A percentile compares a stretch with the other conserved stretches of the same genome.
phyloP scores from a whole-genome alignment of 2,113 vertebrate genomes.

The Otis tarda region DNA sequence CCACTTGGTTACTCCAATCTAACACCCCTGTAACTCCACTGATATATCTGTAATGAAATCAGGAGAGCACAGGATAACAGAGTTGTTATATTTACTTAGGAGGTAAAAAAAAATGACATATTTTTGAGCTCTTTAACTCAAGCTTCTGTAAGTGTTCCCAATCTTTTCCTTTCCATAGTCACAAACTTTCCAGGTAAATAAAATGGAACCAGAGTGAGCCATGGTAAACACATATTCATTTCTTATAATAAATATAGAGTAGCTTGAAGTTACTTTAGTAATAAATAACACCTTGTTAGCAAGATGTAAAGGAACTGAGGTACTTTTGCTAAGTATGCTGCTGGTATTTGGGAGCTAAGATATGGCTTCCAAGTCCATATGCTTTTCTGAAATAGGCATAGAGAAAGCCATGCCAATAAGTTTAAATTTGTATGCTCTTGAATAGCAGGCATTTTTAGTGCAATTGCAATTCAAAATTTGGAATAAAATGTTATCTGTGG shows the following conservation, averaged over 20 bases:
- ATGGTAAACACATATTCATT: accelerated
- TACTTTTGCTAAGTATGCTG: not conserved
- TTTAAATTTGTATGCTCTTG: not conserved
- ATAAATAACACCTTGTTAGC: no score
- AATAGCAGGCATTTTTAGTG: not conserved
- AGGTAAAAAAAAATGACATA: accelerated
- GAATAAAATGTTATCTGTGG: not conserved
- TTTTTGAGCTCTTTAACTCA: not conserved
- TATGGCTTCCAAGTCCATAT: not conserved
- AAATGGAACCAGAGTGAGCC: not conserved
- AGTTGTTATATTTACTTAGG: not conserved
- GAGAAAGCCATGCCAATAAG: not conserved
- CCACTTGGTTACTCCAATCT: not conserved
- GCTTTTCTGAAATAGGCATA: not conserved
- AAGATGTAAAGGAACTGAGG: no score
- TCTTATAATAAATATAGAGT: not conserved
- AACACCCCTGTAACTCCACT: not conserved
- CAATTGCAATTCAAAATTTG: not conserved
- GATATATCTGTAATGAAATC: not conserved
- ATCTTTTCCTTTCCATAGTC: not conserved
- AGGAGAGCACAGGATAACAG: not conserved
- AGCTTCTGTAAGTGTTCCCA: not conserved
- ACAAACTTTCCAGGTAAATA: not conserved
- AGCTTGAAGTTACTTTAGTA: not conserved
- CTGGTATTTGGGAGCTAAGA: not conserved